Percentiles rank a stretch among this genome's conserved stretches.
Evolutionary conservation across 2,797 vertebrate genomes (phyloP).

Genomic region (Rhinophrynus dorsalis): DNA sequence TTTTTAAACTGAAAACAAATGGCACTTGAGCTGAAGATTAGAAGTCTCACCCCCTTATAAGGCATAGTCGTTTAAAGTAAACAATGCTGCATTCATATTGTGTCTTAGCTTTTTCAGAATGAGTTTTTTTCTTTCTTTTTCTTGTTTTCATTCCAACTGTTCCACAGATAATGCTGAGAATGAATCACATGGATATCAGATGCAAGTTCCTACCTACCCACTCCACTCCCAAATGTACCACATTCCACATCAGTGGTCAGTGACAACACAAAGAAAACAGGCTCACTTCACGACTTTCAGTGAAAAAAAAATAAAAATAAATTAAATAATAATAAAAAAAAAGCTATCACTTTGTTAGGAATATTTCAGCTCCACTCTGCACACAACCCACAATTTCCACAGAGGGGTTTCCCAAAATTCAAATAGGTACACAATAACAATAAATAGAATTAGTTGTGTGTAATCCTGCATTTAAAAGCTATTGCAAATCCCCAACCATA

Average conservation of each 20-base stretch:
- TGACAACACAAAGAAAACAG: conserved; percentile 52
- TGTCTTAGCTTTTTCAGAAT: too few relatives aligned
- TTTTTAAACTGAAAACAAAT: not conserved
- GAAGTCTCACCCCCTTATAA: not conserved
- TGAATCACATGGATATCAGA: conserved; percentile 19
- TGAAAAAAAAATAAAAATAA: conserved; percentile 48
- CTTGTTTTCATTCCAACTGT: not conserved
- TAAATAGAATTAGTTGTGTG: too few relatives aligned
- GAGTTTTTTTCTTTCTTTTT: not conserved
- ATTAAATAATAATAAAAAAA: too few relatives aligned
- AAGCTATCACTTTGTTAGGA: conserved; percentile 48
- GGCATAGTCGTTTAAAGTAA: not conserved
- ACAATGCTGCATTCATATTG: not conserved
- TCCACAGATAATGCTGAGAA: not conserved
- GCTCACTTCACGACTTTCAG: conserved; percentile 44
- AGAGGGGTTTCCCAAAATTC: too few relatives aligned
- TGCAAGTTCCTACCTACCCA: conserved; percentile 37
- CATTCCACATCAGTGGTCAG: conserved; percentile 64
- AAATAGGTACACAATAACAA: too few relatives aligned
- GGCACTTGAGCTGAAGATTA: not conserved
- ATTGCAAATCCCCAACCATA: too few relatives aligned
- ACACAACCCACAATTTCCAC: too few relatives aligned
- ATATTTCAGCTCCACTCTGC: conserved; percentile 58
- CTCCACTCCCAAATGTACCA: conserved; percentile 5
- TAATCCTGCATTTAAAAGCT: too few relatives aligned